Evolutionary conservation across 2,888 invertebrate genomes (phyloP), one percentile per base, ranked within the genome.

Genomic region (Drepana falcataria): DNA sequence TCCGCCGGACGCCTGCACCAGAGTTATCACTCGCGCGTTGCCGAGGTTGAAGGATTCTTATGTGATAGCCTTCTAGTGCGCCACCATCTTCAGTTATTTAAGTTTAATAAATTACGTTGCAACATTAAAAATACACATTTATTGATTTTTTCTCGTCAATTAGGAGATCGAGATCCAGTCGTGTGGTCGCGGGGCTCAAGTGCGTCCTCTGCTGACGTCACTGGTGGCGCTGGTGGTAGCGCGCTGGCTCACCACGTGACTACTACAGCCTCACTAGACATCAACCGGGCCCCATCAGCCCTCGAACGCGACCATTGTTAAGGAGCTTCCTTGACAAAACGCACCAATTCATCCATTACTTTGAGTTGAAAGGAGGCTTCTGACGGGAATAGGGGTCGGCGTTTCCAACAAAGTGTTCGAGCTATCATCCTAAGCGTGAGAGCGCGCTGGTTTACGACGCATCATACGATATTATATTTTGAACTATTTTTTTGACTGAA

Each of bases 121-220:
- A n/a, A n/a, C n/a, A n/a, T n/a, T n/a, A n/a, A n/a, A n/a, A n/a
- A n/a, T n/a, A n/a, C n/a, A n/a, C n/a, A n/a, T n/a, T n/a, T n/a
- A n/a, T n/a, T n/a, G n/a, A n/a, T n/a, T n/a, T n/a, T n/a, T n/a
- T n/a, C n/a, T n/a, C n/a, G n/a, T n/a, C n/a, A n/a, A n/a, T n/a
- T 78, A 94, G 94, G 94, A 94, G 88, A 94, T 93, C 64, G 94
- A 93, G 77, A 94, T 94, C 65, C 92, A 90, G 65, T 92, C 93
- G 37, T 94, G 94, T 74, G 93, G 94, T 2, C 92, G 92, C 63
- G 87, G 85, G 9, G 79, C 69, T 0, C 79, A 79, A 48, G 59
- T 69, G 48, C 65, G 67, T 49, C 79, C 87, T 4, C 53, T 79
- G 37, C 62, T 73, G 61, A 79, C 75, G 34, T 62, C 82, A 47